Conservation (phyloP, 2,888 invertebrate species). For the Eurytoma adleriae region DNA sequence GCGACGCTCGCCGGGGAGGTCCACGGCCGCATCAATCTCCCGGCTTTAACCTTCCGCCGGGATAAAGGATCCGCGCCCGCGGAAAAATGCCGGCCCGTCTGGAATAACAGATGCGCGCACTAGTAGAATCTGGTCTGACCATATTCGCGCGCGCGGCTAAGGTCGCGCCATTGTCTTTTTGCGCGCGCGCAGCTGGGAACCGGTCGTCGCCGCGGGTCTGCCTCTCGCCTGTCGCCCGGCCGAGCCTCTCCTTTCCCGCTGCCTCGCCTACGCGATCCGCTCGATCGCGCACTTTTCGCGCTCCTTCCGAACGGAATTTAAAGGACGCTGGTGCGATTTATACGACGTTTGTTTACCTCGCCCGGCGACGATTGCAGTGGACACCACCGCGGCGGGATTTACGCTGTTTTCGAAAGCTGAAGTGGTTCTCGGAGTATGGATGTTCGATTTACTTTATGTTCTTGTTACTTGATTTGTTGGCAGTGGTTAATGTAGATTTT, state of each 20-base stretch:
- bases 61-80: conserved; percentile 1
- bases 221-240: neutral
- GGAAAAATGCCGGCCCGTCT: neutral
- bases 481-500: too few relatives aligned
- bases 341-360: too few relatives aligned
- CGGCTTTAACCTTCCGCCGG: conserved; percentile 21
- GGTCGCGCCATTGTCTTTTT: conserved; percentile 55
- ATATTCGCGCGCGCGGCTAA: conserved; percentile 51
- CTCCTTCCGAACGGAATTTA: neutral
- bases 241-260: neutral
- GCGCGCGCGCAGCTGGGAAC: conserved; percentile 49
- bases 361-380: too few relatives aligned
- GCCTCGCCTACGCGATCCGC: conserved; percentile 38
- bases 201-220: conserved; percentile 43
- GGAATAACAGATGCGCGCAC: conserved; percentile 38
- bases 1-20: neutral
- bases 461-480: too few relatives aligned
- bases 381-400: too few relatives aligned
- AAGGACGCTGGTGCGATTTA: too few relatives aligned
- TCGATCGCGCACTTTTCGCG: conserved; percentile 4
- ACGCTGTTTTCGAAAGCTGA: too few relatives aligned
- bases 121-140: conserved; percentile 55
- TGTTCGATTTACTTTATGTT: too few relatives aligned
- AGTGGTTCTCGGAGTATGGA: too few relatives aligned
- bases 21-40: conserved; percentile 18